Percentiles rank a stretch among this genome's conserved stretches.
Evolutionary conservation across 2,888 invertebrate species (phyloP).

Genomic region (Leucozona laternaria): DNA sequence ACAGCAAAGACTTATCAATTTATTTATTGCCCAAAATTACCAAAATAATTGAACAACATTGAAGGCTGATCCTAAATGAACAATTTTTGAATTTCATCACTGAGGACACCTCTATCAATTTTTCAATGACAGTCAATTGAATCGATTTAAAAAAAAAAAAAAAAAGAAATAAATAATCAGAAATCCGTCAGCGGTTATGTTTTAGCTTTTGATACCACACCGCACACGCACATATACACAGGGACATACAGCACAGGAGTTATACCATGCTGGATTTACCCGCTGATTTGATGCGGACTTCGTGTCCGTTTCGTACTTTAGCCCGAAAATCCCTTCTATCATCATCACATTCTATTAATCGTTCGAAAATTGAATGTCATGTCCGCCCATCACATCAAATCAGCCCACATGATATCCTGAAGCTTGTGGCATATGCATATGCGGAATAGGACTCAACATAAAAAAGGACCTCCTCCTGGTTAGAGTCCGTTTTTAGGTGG

Average conservation of each 20-base stretch:
- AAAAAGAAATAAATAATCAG: conserved; percentile 46
- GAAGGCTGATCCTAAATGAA: neutral
- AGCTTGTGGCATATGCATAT: conserved; percentile 32
- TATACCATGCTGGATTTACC: neutral
- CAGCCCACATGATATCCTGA: conserved; percentile 46
- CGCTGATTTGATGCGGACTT: neutral
- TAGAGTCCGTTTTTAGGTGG: neutral
- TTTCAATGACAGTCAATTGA: conserved; percentile 58
- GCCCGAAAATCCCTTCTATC: neutral
- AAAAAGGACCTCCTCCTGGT: conserved; percentile 15
- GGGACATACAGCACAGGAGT: neutral
- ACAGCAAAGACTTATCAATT: too few species aligned
- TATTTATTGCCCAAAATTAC: neutral
- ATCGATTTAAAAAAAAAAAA: conserved; percentile 55
- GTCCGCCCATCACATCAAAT: conserved; percentile 65
- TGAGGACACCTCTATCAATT: conserved; percentile 23
- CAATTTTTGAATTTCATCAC: conserved; percentile 1
- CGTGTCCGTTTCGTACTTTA: neutral
- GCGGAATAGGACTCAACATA: neutral
- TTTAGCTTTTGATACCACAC: conserved; percentile 35
- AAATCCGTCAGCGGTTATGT: conserved; percentile 57
- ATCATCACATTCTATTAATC: conserved; percentile 70
- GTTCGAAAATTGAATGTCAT: conserved; percentile 73
- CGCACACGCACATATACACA: neutral
- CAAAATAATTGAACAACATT: neutral